Evolutionary conservation across 2,113 vertebrate genomes (phyloP).

Genomic region (Hiodon alosoides): DNA sequence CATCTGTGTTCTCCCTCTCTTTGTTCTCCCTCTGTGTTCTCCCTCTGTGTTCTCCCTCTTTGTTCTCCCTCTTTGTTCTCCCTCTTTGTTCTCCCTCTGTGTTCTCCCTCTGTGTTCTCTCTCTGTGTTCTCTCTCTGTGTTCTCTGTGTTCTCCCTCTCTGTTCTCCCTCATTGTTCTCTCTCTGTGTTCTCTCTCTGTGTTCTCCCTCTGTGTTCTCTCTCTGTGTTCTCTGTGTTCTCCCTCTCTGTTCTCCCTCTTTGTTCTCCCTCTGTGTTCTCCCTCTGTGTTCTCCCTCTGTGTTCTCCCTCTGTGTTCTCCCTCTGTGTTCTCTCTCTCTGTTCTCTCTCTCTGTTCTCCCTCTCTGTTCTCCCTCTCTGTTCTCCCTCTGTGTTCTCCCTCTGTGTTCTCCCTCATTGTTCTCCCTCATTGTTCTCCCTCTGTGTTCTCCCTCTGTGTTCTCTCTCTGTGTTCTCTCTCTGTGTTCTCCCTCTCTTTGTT

Average conservation of each 20-base stretch:
- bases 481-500: neutral
- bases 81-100: neutral
- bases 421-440: too few relatives aligned
- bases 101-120: neutral
- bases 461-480: neutral
- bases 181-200: too few relatives aligned
- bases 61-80: neutral
- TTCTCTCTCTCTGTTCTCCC: neutral
- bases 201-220: too few relatives aligned
- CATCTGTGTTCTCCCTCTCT: neutral
- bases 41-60: neutral
- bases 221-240: too few relatives aligned
- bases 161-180: neutral
- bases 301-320: neutral
- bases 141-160: neutral
- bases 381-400: too few relatives aligned
- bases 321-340: neutral
- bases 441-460: too few relatives aligned
- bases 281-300: neutral
- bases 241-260: too few relatives aligned
- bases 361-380: neutral
- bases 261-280: neutral
- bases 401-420: too few relatives aligned
- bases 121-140: neutral
- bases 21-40: neutral